These are phyloP conservation scores for Marmota monax DNA, from an alignment of 2,113 vertebrate species.

Conservation along the genomic window DNA sequence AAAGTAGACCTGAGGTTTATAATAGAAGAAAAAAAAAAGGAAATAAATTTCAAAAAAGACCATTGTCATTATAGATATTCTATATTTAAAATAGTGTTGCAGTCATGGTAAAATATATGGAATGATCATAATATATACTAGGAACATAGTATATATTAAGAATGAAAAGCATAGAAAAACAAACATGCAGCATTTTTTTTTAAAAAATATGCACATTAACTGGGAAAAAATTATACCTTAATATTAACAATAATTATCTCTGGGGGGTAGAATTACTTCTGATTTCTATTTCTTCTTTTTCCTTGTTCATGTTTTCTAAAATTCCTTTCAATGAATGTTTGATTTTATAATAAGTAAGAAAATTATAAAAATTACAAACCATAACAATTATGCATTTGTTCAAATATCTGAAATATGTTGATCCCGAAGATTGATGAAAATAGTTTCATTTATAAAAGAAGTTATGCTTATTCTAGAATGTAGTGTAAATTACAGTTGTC, in stretches of 20 bases:
- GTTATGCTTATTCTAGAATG: constrained; percentile 33
- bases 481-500: neutral
- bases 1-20: neutral
- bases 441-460: constrained; percentile 20
- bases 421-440: constrained; percentile 28
- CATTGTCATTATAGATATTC: neutral
- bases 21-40: neutral
- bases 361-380: constrained; percentile 38
- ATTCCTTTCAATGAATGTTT: constrained; percentile 35
- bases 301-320: constrained; percentile 51
- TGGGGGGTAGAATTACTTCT: neutral
- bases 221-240: neutral
- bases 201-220: neutral
- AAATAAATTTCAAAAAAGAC: neutral
- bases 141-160: neutral
- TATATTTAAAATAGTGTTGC: neutral
- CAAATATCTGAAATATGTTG: constrained; percentile 33
- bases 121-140: neutral
- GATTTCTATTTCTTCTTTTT: constrained; percentile 15
- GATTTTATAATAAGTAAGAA: constrained; percentile 53
- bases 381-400: constrained; percentile 34
- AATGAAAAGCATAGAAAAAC: neutral
- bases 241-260: neutral
- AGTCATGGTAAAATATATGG: neutral
- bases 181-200: neutral